phyloP scores from a whole-genome alignment of 2,113 vertebrate species.

The Ciconia stormi region DNA sequence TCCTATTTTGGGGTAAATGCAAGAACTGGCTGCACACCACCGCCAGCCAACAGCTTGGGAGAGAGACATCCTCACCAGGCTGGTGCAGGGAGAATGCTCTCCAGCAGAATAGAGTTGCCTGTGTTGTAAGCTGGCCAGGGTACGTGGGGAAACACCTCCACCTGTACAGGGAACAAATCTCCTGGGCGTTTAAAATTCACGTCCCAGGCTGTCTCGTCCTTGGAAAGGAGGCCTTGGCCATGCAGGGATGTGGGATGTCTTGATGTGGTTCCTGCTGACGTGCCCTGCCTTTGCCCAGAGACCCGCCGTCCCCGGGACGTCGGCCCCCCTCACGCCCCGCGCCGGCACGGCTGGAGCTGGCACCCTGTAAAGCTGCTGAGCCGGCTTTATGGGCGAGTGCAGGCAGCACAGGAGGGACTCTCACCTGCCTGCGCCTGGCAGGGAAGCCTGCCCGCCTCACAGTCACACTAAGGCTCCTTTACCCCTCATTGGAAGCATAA shows the following conservation, averaged over 20 bases:
- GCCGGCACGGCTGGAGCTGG: neutral
- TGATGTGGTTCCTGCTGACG: neutral
- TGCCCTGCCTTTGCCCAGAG: neutral
- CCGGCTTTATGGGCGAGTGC: neutral
- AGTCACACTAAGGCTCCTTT: neutral
- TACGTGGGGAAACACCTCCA: neutral
- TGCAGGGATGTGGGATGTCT: neutral
- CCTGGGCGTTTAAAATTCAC: neutral
- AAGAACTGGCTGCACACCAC: neutral
- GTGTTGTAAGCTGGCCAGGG: rapidly evolving
- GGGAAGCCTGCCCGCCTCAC: neutral
- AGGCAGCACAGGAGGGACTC: neutral
- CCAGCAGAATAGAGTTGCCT: rapidly evolving
- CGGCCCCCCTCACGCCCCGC: rapidly evolving
- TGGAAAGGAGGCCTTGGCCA: neutral
- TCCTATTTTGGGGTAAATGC: neutral
- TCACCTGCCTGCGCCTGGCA: neutral
- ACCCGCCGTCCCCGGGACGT: neutral
- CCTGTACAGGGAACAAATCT: rapidly evolving
- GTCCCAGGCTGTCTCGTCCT: rapidly evolving
- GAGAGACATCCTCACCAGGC: neutral
- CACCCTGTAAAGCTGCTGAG: neutral
- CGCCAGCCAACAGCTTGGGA: neutral
- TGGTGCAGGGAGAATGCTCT: neutral
- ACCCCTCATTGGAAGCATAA: neutral